These are phyloP conservation scores for Willisornis vidua DNA, from an alignment of 2,113 vertebrate genomes.

Conservation along the genomic window DNA sequence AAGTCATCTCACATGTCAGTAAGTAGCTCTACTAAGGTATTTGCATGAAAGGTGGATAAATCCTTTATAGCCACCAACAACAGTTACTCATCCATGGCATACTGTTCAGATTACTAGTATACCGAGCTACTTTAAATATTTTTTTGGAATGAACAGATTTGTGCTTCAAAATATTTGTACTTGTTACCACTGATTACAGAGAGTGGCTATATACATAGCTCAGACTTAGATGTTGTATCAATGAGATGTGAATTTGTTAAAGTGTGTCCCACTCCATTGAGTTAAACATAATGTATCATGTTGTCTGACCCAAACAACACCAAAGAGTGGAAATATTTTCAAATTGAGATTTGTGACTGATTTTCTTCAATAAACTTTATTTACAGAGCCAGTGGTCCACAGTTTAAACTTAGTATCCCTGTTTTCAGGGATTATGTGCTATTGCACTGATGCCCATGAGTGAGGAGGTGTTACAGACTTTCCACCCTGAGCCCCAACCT, in stretches of 20 bases:
- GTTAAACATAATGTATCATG: neutral
- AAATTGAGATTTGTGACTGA: neutral
- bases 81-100: neutral
- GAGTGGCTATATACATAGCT: neutral
- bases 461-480: neutral
- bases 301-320: neutral
- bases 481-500: neutral
- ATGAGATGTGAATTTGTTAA: neutral
- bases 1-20: neutral
- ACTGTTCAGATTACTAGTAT: neutral
- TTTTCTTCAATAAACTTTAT: neutral
- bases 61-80: neutral
- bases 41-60: neutral
- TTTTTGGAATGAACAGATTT: neutral
- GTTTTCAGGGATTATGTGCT: rapidly evolving
- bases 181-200: neutral
- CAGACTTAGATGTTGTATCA: neutral
- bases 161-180: neutral
- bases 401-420: neutral
- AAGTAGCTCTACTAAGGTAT: neutral
- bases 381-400: neutral
- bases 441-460: neutral
- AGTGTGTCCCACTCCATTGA: neutral
- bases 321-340: neutral
- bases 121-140: neutral